Percentiles rank a stretch among this genome's conserved stretches.
phyloP scores from a whole-genome alignment of 2,113 vertebrate species.

The Deroptyus accipitrinus region DNA sequence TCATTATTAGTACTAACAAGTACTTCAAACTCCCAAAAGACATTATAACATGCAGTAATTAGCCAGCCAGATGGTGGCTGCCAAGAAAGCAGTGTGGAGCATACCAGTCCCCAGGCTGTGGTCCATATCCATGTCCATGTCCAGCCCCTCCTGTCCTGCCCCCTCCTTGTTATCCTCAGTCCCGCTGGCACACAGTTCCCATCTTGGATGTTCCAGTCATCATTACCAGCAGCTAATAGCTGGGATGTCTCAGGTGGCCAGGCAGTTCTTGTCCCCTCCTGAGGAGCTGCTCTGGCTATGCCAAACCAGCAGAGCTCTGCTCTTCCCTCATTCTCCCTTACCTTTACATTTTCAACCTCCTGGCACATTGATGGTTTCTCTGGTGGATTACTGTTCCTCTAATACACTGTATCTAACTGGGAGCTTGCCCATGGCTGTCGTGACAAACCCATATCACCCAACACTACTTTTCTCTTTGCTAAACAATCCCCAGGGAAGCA shows the following conservation, averaged over 20 bases:
- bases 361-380: fast-evolving
- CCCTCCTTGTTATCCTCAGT: background rate
- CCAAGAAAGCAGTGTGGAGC: background rate
- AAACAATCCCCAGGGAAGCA: background rate
- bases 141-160: background rate
- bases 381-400: background rate
- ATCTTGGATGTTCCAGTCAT: fast-evolving
- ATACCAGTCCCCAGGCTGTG: fast-evolving
- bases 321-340: background rate
- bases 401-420: background rate
- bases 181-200: background rate
- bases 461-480: background rate
- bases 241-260: too few species aligned
- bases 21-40: background rate
- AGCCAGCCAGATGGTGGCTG: background rate
- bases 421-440: fast-evolving
- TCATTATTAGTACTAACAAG: background rate
- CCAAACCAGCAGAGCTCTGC: background rate
- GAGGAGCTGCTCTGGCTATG: background rate
- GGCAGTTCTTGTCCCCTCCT: background rate
- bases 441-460: background rate
- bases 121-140: fast-evolving
- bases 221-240: background rate
- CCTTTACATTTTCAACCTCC: background rate
- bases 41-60: background rate